A percentile compares a stretch with the other conserved stretches of the same genome.
Conservation (phyloP, 2,113 vertebrate genomes). For the Callipepla squamata region DNA sequence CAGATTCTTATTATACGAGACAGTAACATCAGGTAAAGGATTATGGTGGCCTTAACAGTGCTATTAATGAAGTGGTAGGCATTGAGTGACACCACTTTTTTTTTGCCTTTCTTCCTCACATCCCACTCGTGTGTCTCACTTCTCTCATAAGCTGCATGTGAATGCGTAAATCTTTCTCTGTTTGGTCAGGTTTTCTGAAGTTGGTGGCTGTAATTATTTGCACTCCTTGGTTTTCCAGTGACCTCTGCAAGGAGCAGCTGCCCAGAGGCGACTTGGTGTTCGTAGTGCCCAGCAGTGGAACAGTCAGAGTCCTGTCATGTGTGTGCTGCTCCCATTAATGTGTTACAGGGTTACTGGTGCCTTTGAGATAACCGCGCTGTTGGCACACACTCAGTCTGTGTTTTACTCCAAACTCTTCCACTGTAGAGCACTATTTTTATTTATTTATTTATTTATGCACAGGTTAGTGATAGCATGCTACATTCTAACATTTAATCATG, state of each 20-base stretch:
- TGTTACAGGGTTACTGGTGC: rapidly evolving
- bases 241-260: neutral
- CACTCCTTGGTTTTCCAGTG: neutral
- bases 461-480: neutral
- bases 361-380: neutral
- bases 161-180: rapidly evolving
- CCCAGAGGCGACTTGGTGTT: neutral
- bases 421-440: neutral
- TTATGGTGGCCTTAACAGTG: rapidly evolving
- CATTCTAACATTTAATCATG: neutral
- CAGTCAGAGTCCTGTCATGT: rapidly evolving
- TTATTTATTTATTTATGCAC: too few relatives aligned
- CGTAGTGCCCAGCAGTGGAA: neutral
- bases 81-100: rapidly evolving
- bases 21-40: neutral
- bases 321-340: neutral
- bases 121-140: rapidly evolving
- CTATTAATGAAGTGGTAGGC: rapidly evolving
- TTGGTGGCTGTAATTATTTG: neutral
- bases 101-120: neutral
- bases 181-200: neutral
- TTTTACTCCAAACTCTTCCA: neutral
- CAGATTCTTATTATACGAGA: neutral
- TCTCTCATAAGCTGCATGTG: neutral
- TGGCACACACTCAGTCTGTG: neutral